Base-by-base conservation (phyloP, 2,888 invertebrate species). In the Camponotus fellah region DNA sequence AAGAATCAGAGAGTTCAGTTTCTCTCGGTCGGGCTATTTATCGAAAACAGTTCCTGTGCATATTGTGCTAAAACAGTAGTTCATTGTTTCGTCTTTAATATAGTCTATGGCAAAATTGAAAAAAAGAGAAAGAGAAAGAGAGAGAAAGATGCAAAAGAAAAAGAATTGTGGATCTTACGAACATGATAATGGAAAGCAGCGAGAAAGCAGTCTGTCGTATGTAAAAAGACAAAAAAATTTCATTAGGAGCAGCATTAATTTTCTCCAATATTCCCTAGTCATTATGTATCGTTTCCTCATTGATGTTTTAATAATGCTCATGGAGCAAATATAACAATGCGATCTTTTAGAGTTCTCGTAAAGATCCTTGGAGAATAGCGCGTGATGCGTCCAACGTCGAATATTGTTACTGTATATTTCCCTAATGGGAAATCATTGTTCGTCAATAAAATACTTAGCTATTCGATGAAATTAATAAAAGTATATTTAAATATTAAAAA, bases 181-280 rank as follows among this genome's bases (percentile, higher is more conserved):
- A 60, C 21, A 79, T 32, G 77, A 79, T 69, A 14, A 80, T 80
- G 40, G 62, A 56, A 65, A 71, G 49, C 43, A 17, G 46, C 17
- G 58, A 65, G 71, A 71, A 21, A 37, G 34, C 12, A n/a, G 6
- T 12, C 26, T n/a, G 32, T 21, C 14, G 17, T 26, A 60, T 40
- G 60, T 60, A 75, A 58, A 82, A 82, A 40, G 8, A 26, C 58
- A 64, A 21, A n/a, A 5, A 69, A 75, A 82, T 65, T 60, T 32
- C 37, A 49, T 10, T 26, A n/a, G 26, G 21, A 26, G 49, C 43
- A 21, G 66, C 62, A 9, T 84, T 84, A 82, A 84, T 82, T 75
- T 53, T 58, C n/a, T 26, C 32, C 62, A 43, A 68, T 82, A 75
- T 56, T 75, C 64, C 76, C 56, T 56, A 74, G 46, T 40, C 43